Base-by-base conservation (phyloP, 1,140 invertebrate genomes). In the Gonatopus flavifemur region DNA sequence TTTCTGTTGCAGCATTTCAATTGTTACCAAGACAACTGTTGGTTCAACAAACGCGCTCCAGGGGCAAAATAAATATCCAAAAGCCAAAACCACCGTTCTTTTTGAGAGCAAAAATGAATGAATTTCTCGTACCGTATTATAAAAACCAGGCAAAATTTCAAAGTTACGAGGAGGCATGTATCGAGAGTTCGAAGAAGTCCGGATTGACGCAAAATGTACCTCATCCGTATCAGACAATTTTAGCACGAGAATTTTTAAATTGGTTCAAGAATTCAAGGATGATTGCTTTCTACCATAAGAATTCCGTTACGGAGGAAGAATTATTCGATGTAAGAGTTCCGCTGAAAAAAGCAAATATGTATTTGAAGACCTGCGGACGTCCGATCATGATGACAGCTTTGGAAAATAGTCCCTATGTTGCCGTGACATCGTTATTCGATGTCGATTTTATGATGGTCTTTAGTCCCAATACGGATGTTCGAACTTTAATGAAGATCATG, bases 21-120 rank as follows among this genome's bases (percentile, higher is more conserved):
- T 55, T 63, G 13, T 49, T 53, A 38, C 61, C 65, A n/a, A 62
- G 59, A 30, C 59, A 62, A 44, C 16, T 74, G 10, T 41, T 81
- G 7, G 49, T 79, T 9, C 80, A 86, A 52, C 80, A 82, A 12
- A 83, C 84, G 64, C 78, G 88, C 55, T 88, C 82, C 63, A 77
- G 84, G 16, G 81, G 82, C 1, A 89, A 88, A 73, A 87, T 90
- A 22, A 89, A 90, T 64, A 83, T 90, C 36, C 84, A 88, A 66
- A 85, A 80, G 52, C 89, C 88, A 1, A 80, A 80, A 68, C 72
- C 80, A 41, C 84, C 84, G 15, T 84, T 88, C 68, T 88, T 82
- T 64, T 78, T 82, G 52, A 82, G 82, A 48, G 82, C 82, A 21
- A 76, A 82, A 49, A 72, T 87, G 10, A 66, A 86, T 33, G 80